phyloP scores from a whole-genome alignment of 2,888 invertebrate genomes.

The Phengaris alcon region DNA sequence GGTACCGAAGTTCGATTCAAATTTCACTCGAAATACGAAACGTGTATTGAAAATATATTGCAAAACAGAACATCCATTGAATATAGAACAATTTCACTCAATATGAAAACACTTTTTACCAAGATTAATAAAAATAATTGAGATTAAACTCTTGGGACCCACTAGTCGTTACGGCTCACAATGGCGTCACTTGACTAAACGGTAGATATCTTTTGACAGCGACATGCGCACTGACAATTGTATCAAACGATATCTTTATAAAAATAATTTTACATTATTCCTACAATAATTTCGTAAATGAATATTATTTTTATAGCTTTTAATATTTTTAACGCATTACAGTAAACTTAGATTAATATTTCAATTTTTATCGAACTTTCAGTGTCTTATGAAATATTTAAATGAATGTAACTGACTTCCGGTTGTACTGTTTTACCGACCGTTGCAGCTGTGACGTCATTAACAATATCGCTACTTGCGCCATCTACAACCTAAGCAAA shows the following conservation, averaged over 20 bases:
- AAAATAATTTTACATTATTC: not conserved
- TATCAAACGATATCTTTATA: constrained; percentile 42
- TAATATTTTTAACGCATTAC: not conserved
- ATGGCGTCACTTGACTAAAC: constrained; percentile 86
- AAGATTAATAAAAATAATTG: constrained; percentile 84
- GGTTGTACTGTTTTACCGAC: constrained; percentile 56
- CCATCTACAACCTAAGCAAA: constrained; percentile 61
- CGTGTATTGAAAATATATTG: constrained; percentile 66
- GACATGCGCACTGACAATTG: constrained; percentile 53
- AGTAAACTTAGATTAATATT: not conserved
- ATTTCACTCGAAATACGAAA: constrained; percentile 67
- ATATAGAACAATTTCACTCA: constrained; percentile 62
- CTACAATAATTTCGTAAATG: no score
- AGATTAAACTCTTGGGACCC: constrained; percentile 82
- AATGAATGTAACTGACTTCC: constrained; percentile 32
- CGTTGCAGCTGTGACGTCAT: constrained; percentile 57
- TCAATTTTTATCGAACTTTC: not conserved
- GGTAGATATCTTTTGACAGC: constrained; percentile 55
- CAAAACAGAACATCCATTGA: constrained; percentile 60
- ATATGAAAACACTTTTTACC: constrained; percentile 63
- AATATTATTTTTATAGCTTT: not conserved
- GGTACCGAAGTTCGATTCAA: constrained; percentile 77
- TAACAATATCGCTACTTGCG: constrained; percentile 46
- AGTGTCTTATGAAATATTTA: not conserved
- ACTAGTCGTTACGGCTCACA: constrained; percentile 90